phyloP scores from a whole-genome alignment of 2,888 invertebrate genomes.

The Entomobrya proxima region DNA sequence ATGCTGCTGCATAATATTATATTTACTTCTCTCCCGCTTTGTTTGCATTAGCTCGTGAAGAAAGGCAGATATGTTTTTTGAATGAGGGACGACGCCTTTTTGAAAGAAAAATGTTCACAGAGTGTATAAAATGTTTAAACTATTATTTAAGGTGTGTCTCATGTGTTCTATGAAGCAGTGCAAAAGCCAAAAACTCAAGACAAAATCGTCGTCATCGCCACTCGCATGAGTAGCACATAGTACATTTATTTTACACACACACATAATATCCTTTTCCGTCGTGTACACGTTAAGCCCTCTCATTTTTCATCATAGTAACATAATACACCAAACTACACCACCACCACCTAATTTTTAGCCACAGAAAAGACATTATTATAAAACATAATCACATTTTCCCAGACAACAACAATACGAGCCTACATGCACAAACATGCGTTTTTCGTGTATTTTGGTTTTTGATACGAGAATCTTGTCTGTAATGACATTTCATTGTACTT shows the following conservation, averaged over 20 bases:
- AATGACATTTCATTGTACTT: neutral
- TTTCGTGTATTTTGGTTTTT: neutral
- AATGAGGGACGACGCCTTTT: constrained; percentile 41
- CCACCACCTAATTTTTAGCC: neutral
- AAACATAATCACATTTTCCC: constrained; percentile 32
- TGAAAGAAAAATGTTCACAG: constrained; percentile 56
- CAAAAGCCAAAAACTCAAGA: constrained; percentile 11
- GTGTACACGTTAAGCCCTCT: constrained; percentile 27
- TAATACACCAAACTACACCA: neutral
- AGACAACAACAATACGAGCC: constrained; percentile 9
- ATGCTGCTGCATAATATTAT: neutral
- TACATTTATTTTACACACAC: constrained; percentile 31
- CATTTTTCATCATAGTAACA: neutral
- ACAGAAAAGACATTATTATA: neutral
- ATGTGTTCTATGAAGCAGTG: constrained; percentile 66
- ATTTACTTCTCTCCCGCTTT: constrained; percentile 38
- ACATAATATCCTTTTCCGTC: constrained; percentile 9
- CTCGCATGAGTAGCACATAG: constrained; percentile 26
- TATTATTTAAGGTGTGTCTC: constrained; percentile 69
- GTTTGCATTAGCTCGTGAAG: constrained; percentile 60
- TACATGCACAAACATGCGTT: constrained; percentile 62
- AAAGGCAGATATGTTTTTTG: constrained; percentile 47
- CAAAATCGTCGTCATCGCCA: neutral
- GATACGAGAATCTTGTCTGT: neutral
- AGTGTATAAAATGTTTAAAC: constrained; percentile 61